Conservation (phyloP, 2,888 invertebrate genomes). For the Diaprepes abbreviatus region DNA sequence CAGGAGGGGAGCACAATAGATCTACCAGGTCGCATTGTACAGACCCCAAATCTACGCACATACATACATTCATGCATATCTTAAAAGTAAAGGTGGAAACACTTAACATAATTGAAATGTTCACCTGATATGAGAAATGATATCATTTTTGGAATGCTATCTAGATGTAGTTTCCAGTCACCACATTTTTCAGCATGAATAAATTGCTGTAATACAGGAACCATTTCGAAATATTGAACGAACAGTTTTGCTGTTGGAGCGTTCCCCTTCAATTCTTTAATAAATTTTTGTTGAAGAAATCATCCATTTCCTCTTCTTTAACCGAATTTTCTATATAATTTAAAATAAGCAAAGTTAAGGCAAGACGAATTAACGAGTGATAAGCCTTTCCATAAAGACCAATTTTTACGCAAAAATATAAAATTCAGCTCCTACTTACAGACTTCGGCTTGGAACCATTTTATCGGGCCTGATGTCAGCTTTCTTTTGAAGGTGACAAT, state of each 20-base stretch:
- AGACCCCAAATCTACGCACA: too few relatives aligned
- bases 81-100: too few relatives aligned
- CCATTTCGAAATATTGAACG: neutral
- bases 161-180: neutral
- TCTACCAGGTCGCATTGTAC: too few relatives aligned
- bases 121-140: too few relatives aligned
- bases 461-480: too few relatives aligned
- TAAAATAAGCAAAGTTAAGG: neutral
- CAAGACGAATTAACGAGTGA: neutral
- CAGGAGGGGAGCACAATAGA: too few relatives aligned
- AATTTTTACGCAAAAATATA: too few relatives aligned
- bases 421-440: too few relatives aligned
- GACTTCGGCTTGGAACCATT: too few relatives aligned
- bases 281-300: neutral
- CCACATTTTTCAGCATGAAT: neutral
- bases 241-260: neutral
- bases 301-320: neutral
- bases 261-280: neutral
- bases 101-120: too few relatives aligned
- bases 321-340: neutral
- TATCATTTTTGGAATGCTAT: neutral
- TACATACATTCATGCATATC: too few relatives aligned
- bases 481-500: too few relatives aligned
- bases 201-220: neutral
- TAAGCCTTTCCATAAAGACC: slow-evolving; percentile 59